Percentiles rank a stretch among this genome's conserved stretches.
These are phyloP conservation scores for Amphipoea lucens DNA, from an alignment of 2,888 invertebrate genomes.

Conservation along the genomic window DNA sequence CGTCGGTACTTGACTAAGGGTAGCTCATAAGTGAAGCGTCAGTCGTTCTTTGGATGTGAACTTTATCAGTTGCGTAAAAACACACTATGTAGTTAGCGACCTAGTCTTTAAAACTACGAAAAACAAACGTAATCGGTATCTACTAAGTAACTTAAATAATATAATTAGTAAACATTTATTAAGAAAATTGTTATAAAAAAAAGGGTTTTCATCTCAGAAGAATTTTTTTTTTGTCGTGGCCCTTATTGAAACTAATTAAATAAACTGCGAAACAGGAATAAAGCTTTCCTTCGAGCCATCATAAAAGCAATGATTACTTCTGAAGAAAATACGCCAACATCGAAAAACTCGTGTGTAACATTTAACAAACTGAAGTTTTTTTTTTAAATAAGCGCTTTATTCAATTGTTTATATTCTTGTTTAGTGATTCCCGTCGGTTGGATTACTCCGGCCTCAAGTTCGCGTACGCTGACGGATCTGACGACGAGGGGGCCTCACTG, in stretches of 20 bases:
- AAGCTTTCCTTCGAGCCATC: background rate
- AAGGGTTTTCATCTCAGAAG: background rate
- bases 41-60: background rate
- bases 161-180: background rate
- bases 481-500: conserved; percentile 88
- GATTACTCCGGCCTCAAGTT: conserved; percentile 85
- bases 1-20: background rate
- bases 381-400: background rate
- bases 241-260: background rate
- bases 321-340: background rate
- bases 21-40: background rate
- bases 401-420: conserved; percentile 14
- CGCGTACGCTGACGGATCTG: conserved; percentile 85
- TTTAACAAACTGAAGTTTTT: background rate
- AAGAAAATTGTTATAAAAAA: background rate
- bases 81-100: background rate
- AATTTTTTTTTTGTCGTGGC: background rate
- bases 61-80: background rate
- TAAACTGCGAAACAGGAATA: background rate
- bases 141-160: background rate
- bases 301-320: background rate
- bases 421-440: conserved; percentile 82
- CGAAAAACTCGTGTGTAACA: conserved; percentile 3
- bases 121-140: background rate
- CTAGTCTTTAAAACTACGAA: background rate